Conservation (phyloP, 2,797 vertebrate species). For the Eulemur mongoz region DNA sequence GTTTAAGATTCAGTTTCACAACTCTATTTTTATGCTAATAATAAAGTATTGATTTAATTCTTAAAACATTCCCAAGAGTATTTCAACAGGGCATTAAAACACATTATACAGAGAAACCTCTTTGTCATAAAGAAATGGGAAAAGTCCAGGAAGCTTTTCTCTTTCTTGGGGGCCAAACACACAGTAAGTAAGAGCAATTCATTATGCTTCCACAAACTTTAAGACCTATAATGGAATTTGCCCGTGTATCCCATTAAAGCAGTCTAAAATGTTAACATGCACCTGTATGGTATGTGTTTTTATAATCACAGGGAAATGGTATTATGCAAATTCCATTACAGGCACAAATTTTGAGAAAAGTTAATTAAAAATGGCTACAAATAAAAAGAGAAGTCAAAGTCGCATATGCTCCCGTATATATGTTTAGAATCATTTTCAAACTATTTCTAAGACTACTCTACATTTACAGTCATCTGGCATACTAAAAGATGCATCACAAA, state of each 20-base stretch:
- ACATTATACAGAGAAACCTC: neutral
- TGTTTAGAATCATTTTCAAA: neutral
- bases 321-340: neutral
- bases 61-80: neutral
- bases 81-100: neutral
- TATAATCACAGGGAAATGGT: neutral
- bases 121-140: neutral
- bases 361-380: neutral
- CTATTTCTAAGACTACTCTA: neutral
- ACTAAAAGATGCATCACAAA: neutral
- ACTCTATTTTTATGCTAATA: conserved; percentile 23
- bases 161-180: neutral
- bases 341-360: conserved; percentile 23
- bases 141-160: neutral
- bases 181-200: neutral
- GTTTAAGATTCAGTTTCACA: neutral
- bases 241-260: neutral
- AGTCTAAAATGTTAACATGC: neutral
- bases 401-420: neutral
- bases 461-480: neutral
- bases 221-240: neutral
- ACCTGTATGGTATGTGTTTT: neutral
- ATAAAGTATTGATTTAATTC: conserved; percentile 23
- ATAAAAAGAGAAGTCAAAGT: neutral
- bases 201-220: neutral